Base-by-base conservation (phyloP, 1,140 invertebrate genomes). In the Platorchestia sp. region DNA sequence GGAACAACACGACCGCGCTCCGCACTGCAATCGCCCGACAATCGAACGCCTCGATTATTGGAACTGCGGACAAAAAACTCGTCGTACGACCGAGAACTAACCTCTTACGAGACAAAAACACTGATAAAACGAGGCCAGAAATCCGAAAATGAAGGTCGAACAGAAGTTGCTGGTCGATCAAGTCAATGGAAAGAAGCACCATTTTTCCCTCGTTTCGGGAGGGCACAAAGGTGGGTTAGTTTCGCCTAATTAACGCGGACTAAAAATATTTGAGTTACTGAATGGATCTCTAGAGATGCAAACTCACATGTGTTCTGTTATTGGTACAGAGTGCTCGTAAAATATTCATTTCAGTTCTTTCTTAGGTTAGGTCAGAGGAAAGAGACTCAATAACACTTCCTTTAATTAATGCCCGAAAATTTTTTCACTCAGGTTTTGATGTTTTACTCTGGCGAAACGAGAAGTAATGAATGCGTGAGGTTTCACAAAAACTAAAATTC, bases 31-130 rank as follows among this genome's bases (percentile, higher is more conserved):
- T 93, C 91, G 91, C 44, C 91, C 45, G 91, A 44, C 91, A 45
- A 93, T 93, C 91, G 91, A 93, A 93, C 45, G 45, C 91, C 91
- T 93, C 91, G 91, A 93, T 93, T 93, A 93, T 93, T 93, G 91
- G 91, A 93, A 93, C 44, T 42, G 43, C 91, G 40, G 91, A 93
- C 91, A 93, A 93, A 93, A 93, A 93, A 5, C 40, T 10, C 91
- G 22, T 44, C 44, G 41, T 93, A 40, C 41, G 43, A 45, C 91
- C 43, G 40, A 44, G 36, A 47, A 93, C 91, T 45, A 19, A 93
- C 91, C 91, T 75, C 10, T 19, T 19, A 75, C 10, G 59, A 75
- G 59, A 75, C 59, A 75, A 75, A 75, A 75, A 75, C 59, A 75
- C 59, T 75, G 59, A 75, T 75, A 75, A 75, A 75, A 75, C 59